These are phyloP conservation scores for Chironex yamaguchii DNA, from an alignment of 30 jellyfish, hydroid and myxozoan genomes.

Conservation along the genomic window DNA sequence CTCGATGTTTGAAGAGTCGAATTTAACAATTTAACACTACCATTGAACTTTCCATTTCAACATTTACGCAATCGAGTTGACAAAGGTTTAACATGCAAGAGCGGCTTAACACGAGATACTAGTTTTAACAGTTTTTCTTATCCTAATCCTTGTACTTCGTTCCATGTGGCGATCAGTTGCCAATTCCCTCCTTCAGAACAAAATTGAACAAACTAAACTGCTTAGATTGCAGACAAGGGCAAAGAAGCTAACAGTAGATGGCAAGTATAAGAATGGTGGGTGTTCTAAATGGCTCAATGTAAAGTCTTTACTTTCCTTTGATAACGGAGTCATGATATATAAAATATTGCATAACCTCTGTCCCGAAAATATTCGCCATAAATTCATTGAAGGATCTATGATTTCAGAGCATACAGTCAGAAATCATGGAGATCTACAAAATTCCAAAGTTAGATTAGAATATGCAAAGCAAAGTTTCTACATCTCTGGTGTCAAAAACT, in stretches of 20 bases:
- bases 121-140: too few relatives aligned
- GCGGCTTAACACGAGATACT: too few relatives aligned
- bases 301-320: slow-evolving; percentile 3
- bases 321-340: slow-evolving; percentile 27
- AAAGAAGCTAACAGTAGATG: not conserved
- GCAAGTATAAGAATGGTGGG: not conserved
- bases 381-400: slow-evolving; percentile 8
- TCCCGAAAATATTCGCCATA: slow-evolving; percentile 17
- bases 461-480: slow-evolving; percentile 1
- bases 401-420: slow-evolving; percentile 11
- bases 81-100: too few relatives aligned
- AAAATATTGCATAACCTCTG: slow-evolving; percentile 13
- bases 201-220: too few relatives aligned
- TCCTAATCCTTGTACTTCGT: too few relatives aligned
- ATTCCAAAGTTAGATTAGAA: not conserved
- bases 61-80: too few relatives aligned
- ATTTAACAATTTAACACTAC: too few relatives aligned
- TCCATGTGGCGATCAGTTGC: too few relatives aligned
- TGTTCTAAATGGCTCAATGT: not conserved
- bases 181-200: too few relatives aligned
- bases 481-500: slow-evolving; percentile 15
- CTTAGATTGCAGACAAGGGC: too few relatives aligned
- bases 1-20: too few relatives aligned
- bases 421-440: slow-evolving; percentile 23
- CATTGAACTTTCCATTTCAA: too few relatives aligned